Evolutionary conservation across 2,888 invertebrate species (phyloP), one percentile per base, ranked within the genome.

Genomic region (Macaria notata): DNA sequence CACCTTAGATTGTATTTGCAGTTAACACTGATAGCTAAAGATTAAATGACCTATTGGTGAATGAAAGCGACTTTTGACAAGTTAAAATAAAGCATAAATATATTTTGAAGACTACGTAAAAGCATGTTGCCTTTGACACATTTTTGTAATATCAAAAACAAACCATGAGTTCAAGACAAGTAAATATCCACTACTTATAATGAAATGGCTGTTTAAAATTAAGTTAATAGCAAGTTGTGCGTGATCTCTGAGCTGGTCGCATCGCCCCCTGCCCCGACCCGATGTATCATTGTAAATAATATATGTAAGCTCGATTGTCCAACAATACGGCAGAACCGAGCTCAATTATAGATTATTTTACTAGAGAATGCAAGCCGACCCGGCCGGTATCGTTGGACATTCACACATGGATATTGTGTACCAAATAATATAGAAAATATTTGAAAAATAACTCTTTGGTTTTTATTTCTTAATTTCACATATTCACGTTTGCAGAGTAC

Each of bases 351-450:
- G 59, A 39, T 56, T 42, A 44, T 53, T 38, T 58, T 62, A 61
- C 56, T 59, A 61, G 7, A 53, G 31, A n/a, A 9, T 44, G 36
- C 3, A 33, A 52, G 62, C 59, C 61, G 45, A 72, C 56, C 72
- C 73, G 64, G 73, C 77, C 65, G 62, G 78, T 84, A 83, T 85
- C 81, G 85, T 86, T 87, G 86, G 84, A 84, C 81, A 75, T 75
- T 68, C 63, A 68, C 83, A 81, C 71, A 62, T 57, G 51, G 57
- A 66, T 78, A 78, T 78, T 73, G 79, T 87, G 84, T 87, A 87
- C 87, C 87, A 87, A 87, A 87, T 87, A 86, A 87, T 86, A 86
- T 83, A 86, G 83, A 72, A 77, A 84, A 82, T 81, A 84, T 58
- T 80, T 77, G 74, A 78, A 80, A 82, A 81, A 75, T 72, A 68